Evolutionary conservation across 2,113 vertebrate species (phyloP), one percentile per base, ranked within the genome.

Genomic region (Anoura caudifer): DNA sequence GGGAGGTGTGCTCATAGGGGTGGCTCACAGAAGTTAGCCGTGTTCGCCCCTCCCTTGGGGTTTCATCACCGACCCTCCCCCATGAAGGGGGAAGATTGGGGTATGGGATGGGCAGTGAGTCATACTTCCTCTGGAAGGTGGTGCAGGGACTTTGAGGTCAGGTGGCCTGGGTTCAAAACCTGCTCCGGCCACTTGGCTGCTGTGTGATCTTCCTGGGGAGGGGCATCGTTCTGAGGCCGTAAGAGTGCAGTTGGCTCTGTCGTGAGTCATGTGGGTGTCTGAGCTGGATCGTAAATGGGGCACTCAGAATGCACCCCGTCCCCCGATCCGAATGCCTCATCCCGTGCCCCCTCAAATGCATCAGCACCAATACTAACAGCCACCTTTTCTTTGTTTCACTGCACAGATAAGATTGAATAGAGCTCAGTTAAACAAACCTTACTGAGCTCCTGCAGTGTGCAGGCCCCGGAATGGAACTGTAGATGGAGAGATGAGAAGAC

Each of bases 1-100:
- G 31, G 77, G 7, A 1, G 14, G 2, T 4, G 17, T 0, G 4
- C 41, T 36, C 1, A 0, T 2, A 38, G 65, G 20, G 4, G 12
- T 16, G 11, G 5, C 50, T 81, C 26, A 1, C 36, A 2, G 6
- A 41, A 3, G 5, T 20, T 31, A 38, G 28, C 8, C 13, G 22
- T n/a, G 50, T 61, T 36, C 31, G 0, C 0, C 52, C 10, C 9
- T 69, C 2, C 45, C 1, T 1, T n/a, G 47, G 43, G n/a, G 33
- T 88, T 87, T 54, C 5, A 17, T 12, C 20, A 20, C 24, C 54
- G 20, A 50, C 76, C 94, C 16, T 14, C 14, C 41, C 47, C 31
- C 38, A 3, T 3, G 1, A 41, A 41, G 50, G 67, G 73, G 47
- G 73, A 54, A 89, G 50, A 22, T 1, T 28, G 9, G n/a, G n/a